Conservation (phyloP, 2,797 vertebrate species). For the Cirrhinus molitorella region DNA sequence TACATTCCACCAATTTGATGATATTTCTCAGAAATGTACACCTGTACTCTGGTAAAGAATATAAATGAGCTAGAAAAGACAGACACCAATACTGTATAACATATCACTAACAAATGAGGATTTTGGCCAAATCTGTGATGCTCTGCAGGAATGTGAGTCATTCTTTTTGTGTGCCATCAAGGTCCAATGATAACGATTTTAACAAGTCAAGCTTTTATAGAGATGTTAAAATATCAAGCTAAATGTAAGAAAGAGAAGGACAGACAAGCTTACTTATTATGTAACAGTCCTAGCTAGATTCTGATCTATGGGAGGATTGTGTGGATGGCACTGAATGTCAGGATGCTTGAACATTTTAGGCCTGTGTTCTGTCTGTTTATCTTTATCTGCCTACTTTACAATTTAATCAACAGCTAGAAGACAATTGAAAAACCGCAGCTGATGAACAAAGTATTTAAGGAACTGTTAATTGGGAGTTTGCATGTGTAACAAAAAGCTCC, state of each 20-base stretch:
- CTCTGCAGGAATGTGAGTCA: not conserved
- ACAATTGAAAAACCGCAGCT: not conserved
- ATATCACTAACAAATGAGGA: not conserved
- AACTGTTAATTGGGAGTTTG: not conserved
- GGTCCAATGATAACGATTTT: not conserved
- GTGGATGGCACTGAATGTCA: not conserved
- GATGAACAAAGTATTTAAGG: not conserved
- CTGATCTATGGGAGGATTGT: constrained; percentile 5
- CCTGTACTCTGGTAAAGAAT: not conserved
- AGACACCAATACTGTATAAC: not conserved
- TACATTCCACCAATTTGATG: not conserved
- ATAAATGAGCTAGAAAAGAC: not conserved
- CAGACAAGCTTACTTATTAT: not conserved
- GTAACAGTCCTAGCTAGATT: constrained; percentile 10
- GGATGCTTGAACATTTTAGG: not conserved
- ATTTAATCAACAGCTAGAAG: not conserved
- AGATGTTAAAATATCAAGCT: constrained; percentile 10
- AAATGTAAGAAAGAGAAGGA: constrained; percentile 2
- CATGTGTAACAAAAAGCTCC: constrained; percentile 4
- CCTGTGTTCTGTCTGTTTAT: not conserved
- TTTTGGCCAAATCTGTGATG: not conserved
- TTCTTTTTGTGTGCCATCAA: constrained; percentile 1
- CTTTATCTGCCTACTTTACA: not conserved
- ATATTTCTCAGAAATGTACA: not conserved
- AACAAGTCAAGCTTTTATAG: not conserved